These are phyloP conservation scores for Hirudinaria manillensis DNA, from an alignment of 2,888 invertebrate species.

Conservation along the genomic window DNA sequence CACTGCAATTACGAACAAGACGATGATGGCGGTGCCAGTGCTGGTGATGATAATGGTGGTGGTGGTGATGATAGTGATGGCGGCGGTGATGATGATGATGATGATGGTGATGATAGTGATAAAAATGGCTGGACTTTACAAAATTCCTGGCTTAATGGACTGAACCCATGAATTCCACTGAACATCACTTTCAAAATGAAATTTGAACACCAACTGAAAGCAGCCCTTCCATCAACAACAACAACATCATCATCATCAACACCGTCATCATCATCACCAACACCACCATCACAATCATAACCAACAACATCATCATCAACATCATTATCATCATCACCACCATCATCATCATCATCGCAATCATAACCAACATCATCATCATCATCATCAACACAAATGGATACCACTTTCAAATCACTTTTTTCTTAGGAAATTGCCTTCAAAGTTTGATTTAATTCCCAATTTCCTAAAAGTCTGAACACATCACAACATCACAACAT, in stretches of 20 bases:
- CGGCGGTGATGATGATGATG: conserved; percentile 26
- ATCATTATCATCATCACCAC: not conserved
- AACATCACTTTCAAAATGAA: too few species aligned
- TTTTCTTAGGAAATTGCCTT: too few species aligned
- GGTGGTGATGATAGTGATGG: conserved; percentile 25
- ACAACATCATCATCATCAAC: not conserved
- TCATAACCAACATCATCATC: not conserved
- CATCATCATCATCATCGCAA: not conserved
- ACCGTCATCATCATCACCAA: not conserved
- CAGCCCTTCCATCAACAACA: not conserved
- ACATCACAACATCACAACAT: too few species aligned
- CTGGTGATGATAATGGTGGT: conserved; percentile 24
- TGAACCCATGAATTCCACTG: too few species aligned
- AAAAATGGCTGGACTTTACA: too few species aligned
- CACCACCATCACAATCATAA: not conserved
- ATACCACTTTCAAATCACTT: too few species aligned
- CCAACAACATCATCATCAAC: not conserved
- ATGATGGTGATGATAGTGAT: conserved; percentile 25
- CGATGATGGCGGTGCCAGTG: not conserved
- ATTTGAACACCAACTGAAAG: not conserved
- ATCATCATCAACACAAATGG: not conserved
- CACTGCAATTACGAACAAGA: not conserved
- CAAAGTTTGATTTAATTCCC: too few species aligned
- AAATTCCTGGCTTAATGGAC: too few species aligned
- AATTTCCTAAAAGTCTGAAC: too few species aligned